Evolutionary conservation across 1,140 invertebrate species (phyloP).

Genomic region (Saxidomus purpurata): DNA sequence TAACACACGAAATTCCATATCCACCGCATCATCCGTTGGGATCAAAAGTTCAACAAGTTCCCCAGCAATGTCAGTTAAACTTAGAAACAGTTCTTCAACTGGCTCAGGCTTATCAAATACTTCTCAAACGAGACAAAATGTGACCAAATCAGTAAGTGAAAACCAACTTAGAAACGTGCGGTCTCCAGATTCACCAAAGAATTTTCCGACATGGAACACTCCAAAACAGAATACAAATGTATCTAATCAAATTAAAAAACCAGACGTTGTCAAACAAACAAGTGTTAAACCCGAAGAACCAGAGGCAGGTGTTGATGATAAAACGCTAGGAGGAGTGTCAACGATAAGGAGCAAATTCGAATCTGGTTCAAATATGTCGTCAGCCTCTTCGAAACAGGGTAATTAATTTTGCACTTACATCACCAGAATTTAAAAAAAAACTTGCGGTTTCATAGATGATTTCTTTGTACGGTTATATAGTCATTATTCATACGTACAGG

Average conservation of each 20-base stretch:
- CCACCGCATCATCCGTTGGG: not conserved
- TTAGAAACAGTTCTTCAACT: conserved; percentile 13
- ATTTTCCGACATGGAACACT: conserved; percentile 31
- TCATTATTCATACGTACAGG: too few relatives aligned
- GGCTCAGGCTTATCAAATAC: not conserved
- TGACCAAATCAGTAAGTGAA: conserved; percentile 15
- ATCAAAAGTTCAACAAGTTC: not conserved
- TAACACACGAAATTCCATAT: not conserved
- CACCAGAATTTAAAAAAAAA: too few relatives aligned
- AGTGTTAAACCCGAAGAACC: not conserved
- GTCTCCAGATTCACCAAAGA: conserved; percentile 40
- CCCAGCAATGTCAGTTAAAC: not conserved
- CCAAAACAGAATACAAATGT: not conserved
- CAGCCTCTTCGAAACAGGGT: conserved; percentile 1
- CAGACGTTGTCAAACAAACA: not conserved
- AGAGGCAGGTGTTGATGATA: conserved; percentile 6
- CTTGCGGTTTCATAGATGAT: too few relatives aligned
- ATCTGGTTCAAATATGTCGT: not conserved
- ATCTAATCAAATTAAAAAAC: not conserved
- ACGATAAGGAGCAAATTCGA: conserved; percentile 30
- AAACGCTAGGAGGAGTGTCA: conserved; percentile 14
- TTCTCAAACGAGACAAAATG: not conserved
- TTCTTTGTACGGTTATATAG: too few relatives aligned
- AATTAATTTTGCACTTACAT: not conserved
- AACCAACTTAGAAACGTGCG: not conserved